Conservation (phyloP, 92 coral and sea anemone species). For the Zoanthus sociatus region DNA sequence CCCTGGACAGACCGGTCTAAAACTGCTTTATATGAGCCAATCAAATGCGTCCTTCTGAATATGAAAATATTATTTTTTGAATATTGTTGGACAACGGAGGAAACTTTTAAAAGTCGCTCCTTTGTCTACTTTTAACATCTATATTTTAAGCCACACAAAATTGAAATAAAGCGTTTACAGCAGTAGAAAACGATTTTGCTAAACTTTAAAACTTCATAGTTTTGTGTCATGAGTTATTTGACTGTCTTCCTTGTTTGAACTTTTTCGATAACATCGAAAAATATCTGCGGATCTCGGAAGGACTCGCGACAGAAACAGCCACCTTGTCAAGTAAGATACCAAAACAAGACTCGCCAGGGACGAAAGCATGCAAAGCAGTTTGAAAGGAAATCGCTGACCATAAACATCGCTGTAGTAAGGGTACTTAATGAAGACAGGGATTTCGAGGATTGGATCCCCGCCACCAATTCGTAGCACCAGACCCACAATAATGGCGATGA, state of each 20-base stretch:
- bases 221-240: no score
- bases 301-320: neutral
- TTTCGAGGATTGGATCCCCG: conserved; percentile 22
- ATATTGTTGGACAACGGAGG: no score
- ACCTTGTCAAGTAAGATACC: conserved; percentile 19
- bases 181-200: no score
- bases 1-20: no score
- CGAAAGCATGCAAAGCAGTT: conserved; percentile 14
- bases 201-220: no score
- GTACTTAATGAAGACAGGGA: conserved; percentile 25
- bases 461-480: conserved; percentile 19
- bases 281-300: conserved; percentile 11
- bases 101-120: no score
- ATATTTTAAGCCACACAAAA: no score
- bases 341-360: neutral
- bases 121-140: no score
- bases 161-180: no score
- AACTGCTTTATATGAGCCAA: no score
- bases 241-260: neutral
- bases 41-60: no score
- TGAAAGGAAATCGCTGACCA: conserved; percentile 33
- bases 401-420: conserved; percentile 30
- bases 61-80: no score
- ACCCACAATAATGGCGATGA: conserved; percentile 14
- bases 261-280: conserved; percentile 11